Percentiles rank a stretch among this genome's conserved stretches.
These are phyloP conservation scores for Dendroctonus valens DNA, from an alignment of 1,140 invertebrate genomes.

Conservation along the genomic window DNA sequence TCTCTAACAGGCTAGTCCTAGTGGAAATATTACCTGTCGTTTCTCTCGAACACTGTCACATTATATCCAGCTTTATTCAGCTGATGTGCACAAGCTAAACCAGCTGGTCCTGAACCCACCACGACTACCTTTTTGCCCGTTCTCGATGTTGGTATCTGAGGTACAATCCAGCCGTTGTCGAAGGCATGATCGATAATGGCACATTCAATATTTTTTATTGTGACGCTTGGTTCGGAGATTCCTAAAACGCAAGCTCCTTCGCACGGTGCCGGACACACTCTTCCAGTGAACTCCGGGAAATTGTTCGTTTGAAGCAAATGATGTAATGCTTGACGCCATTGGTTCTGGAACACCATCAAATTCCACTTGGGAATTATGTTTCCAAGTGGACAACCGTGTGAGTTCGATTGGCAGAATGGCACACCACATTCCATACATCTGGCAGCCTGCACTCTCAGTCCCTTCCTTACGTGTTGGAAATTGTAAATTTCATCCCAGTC, in stretches of 20 bases:
- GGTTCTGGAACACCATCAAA: constrained; percentile 89
- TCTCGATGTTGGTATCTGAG: constrained; percentile 67
- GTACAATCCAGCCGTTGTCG: constrained; percentile 92
- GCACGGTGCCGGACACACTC: constrained; percentile 98
- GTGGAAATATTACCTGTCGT: constrained; percentile 67
- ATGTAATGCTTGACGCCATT: constrained; percentile 95
- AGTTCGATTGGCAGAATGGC: constrained; percentile 95
- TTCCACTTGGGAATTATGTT: constrained; percentile 99
- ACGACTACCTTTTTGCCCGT: constrained; percentile 88
- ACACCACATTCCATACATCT: constrained; percentile 99
- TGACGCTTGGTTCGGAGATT: constrained; percentile 94
- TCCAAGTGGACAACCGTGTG: constrained; percentile 89
- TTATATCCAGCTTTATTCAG: constrained; percentile 80
- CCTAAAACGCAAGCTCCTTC: constrained; percentile 97
- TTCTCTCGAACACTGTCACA: constrained; percentile 95
- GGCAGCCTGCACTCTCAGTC: constrained; percentile 59
- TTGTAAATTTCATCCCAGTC: constrained; percentile 99
- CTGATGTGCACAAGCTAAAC: constrained; percentile 95
- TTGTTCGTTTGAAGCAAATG: constrained; percentile 98
- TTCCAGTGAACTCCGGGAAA: constrained; percentile 98
- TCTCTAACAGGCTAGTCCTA: not conserved
- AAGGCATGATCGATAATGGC: constrained; percentile 98
- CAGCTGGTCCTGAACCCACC: constrained; percentile 94
- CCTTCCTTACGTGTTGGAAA: constrained; percentile 80
- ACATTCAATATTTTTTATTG: constrained; percentile 99